Evolutionary conservation across 2,888 invertebrate species (phyloP), one percentile per base, ranked within the genome.

Genomic region (Drosophila cognata): DNA sequence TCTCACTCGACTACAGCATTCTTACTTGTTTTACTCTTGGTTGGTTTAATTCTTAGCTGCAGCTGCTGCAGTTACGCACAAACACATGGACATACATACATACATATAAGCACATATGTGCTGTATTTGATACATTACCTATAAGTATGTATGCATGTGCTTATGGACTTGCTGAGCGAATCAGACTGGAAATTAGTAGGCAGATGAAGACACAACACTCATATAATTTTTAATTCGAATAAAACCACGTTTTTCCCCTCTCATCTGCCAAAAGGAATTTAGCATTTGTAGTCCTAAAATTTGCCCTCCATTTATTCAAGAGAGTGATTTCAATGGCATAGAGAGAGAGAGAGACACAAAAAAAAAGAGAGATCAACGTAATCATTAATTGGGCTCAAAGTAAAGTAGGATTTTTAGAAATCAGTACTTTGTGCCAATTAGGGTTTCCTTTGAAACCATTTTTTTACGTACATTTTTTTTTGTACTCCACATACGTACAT

Each of bases 181-280:
- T 91, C 90, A 91, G 91, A 90, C 84, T 91, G 91, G 91, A 91
- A 91, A 90, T 85, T 21, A 21, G 21, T 79, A 69, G 72, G 57
- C 67, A 41, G 51, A 60, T 43, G 56, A 67, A 65, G 38, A 29
- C 21, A 21, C 21, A 21, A 21, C 21, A 21, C 21, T 21, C 21
- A 21, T 21, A 36, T 16, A 28, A n/a, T 31, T 51, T 33, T 51
- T n/a, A 43, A 43, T 43, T n/a, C 10, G 11, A 43, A 43, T 21
- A n/a, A n/a, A n/a, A n/a, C 11, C 10, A 43, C 5, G 4, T 6
- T 21, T 21, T 33, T 21, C 25, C 16, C 21, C 11, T 13, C 25
- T 18, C 10, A 7, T 51, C 11, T 51, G 10, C 5, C 13, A 18
- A 29, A 11, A 11, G n/a, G 43, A 43, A 4, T 35, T 13, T 35